phyloP scores from a whole-genome alignment of 2,113 vertebrate species.

The Gymnogyps californianus region DNA sequence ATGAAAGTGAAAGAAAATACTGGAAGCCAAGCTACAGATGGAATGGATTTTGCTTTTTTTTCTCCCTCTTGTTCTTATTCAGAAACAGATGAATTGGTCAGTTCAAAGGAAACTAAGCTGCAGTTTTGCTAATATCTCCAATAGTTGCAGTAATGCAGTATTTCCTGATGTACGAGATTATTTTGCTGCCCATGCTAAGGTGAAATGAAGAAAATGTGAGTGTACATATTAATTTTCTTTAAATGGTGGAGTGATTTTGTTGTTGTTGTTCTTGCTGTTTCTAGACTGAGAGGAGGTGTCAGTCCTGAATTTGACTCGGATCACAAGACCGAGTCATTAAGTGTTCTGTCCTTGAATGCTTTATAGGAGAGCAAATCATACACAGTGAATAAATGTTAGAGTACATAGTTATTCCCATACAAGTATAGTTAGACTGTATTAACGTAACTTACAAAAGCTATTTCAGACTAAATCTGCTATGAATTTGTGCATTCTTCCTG shows the following conservation, averaged over 20 bases:
- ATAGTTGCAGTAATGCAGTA: neutral
- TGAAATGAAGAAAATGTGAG: neutral
- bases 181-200: neutral
- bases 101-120: neutral
- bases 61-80: neutral
- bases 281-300: neutral
- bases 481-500: neutral
- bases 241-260: neutral
- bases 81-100: neutral
- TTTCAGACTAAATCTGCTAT: neutral
- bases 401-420: neutral
- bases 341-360: neutral
- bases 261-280: neutral
- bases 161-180: neutral
- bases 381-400: neutral
- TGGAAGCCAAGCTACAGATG: neutral
- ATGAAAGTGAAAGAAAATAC: slow-evolving; percentile 20
- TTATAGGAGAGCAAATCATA: neutral
- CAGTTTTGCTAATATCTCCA: neutral
- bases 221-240: neutral
- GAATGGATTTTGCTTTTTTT: neutral
- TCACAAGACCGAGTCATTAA: neutral
- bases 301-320: neutral
- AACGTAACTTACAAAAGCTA: neutral
- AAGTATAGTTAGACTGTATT: neutral